Conservation (phyloP, 1,140 invertebrate genomes). For the Lordiphosa clarofinis region DNA sequence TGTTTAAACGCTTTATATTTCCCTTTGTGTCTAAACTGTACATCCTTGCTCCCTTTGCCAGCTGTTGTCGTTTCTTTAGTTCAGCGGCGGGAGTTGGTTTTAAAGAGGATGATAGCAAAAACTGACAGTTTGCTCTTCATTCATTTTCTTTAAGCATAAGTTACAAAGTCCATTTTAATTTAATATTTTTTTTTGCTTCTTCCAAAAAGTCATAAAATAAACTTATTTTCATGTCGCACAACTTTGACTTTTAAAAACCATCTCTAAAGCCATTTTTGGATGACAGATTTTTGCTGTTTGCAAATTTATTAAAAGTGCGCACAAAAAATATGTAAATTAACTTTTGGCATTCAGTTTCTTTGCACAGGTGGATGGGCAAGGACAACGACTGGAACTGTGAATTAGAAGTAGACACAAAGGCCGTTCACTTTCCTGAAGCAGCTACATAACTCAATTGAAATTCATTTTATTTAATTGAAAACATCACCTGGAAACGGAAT, state of each 20-base stretch:
- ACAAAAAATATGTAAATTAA: conserved; percentile 43
- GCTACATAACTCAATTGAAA: conserved; percentile 31
- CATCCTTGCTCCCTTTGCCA: no score
- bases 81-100: background rate
- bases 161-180: no score
- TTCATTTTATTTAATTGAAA: conserved; percentile 29
- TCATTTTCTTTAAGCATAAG: no score
- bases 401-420: conserved; percentile 17
- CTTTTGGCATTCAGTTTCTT: conserved; percentile 26
- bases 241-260: conserved; percentile 5
- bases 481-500: conserved; percentile 45
- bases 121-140: no score
- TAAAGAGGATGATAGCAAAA: background rate
- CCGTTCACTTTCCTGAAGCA: conserved; percentile 15
- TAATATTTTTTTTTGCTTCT: no score
- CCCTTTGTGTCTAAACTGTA: no score
- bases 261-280: conserved; percentile 16
- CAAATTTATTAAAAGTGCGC: conserved; percentile 22
- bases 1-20: no score
- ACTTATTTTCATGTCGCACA: no score
- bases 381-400: conserved; percentile 13
- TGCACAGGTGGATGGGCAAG: conserved; percentile 40
- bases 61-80: no score
- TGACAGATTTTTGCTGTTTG: conserved; percentile 2
- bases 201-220: no score